Base-by-base conservation (phyloP, 2,797 vertebrate species). In the Triplophysa bombifrons region DNA sequence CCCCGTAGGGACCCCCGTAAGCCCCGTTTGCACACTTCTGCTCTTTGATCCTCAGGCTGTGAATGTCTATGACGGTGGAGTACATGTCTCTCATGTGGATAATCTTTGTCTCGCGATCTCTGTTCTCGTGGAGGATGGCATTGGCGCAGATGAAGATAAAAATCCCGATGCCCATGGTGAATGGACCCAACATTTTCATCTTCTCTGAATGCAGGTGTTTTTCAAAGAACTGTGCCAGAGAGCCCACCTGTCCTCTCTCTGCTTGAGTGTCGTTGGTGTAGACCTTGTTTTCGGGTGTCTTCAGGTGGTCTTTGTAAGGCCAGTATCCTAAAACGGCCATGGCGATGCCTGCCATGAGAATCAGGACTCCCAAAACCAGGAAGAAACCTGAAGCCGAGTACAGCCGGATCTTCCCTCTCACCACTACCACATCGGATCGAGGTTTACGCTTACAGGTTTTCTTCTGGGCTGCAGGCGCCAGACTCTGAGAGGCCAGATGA, bases 11-110 rank as follows among this genome's bases (percentile, higher is more conserved):
- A 72, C 90, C 87, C 12, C 83, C 77, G 85, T 90, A 94, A 60
- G 90, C 41, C 38, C 92, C 90, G 0, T 94, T 95, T 81, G 93
- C 85, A 19, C 94, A 95, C 82, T 95, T 97, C 30, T 96, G 95
- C 83, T 98, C 97, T 72, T 91, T 95, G 87, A 96, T 89, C 82
- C 95, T 92, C 80, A 97, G 92, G 3, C 95, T 95, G 81, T 99
- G 97, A 89, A 99, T 95, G 90, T 99, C 98, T 30, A 99, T 99
- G 87, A 99, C 98, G 0, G 97, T 99, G 74, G 98, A 98, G 86
- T 99, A 99, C 93, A 99, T 98, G 90, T 99, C 98, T 88, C 96
- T 92, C 98, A 99, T 98, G 85, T 99, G 97, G 88, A 99, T 98
- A 64, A 99, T 95, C 92, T 98, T 98, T 30, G 96, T 98, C 86